Conservation (phyloP, 2,797 vertebrate genomes). For the Alca torda region DNA sequence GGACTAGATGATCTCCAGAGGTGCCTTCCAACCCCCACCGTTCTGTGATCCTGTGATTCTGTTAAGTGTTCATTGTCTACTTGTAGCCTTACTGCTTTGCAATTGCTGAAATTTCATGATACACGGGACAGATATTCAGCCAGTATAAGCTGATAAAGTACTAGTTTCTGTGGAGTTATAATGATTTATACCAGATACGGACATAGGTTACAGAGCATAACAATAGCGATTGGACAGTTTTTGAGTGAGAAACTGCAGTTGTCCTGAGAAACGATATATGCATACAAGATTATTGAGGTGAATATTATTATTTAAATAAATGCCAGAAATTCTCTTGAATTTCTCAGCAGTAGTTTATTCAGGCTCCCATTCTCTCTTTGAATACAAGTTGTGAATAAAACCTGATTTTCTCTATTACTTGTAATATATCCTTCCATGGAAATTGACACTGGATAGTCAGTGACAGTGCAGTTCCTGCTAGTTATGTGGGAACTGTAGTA, state of each 20-base stretch:
- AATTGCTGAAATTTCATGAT: neutral
- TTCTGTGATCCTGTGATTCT: too few relatives aligned
- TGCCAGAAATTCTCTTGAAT: neutral
- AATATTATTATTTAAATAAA: neutral
- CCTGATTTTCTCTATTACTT: neutral
- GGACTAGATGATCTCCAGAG: too few relatives aligned
- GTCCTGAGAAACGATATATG: neutral
- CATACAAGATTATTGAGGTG: neutral
- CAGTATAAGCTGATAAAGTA: neutral
- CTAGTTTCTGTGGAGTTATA: neutral
- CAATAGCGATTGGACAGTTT: neutral
- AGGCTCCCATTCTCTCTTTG: neutral
- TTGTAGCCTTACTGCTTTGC: neutral
- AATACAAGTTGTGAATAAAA: neutral
- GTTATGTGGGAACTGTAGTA: neutral
- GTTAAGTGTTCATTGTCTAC: neutral
- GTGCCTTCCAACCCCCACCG: too few relatives aligned
- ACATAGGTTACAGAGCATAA: neutral
- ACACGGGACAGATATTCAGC: neutral
- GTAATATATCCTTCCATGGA: neutral
- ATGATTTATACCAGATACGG: neutral
- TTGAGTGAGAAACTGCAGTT: neutral
- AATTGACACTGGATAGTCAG: neutral
- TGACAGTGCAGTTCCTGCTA: neutral
- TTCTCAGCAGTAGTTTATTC: neutral